These are phyloP conservation scores for Ianthella basta DNA, from an alignment of 37 sponge, comb jelly and placozoan genomes.

Conservation along the genomic window DNA sequence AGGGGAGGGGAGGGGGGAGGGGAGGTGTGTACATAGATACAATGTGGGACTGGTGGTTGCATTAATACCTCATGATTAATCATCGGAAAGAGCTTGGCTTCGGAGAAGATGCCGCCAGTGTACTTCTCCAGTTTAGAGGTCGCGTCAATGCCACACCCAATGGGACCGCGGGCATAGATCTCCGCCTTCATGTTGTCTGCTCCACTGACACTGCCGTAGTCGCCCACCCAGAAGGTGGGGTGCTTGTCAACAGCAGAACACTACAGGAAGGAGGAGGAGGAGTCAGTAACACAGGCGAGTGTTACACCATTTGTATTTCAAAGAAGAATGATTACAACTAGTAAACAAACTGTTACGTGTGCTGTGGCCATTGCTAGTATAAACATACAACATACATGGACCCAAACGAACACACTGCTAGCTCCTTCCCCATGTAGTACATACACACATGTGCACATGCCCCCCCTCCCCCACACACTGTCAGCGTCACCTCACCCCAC, in stretches of 20 bases:
- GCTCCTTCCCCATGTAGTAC: too few relatives aligned
- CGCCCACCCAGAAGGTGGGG: constrained; percentile 76
- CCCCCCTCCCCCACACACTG: too few relatives aligned
- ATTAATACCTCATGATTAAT: constrained; percentile 77
- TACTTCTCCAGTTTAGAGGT: constrained; percentile 68
- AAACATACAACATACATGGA: too few relatives aligned
- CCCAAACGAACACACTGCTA: too few relatives aligned
- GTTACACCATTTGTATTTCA: too few relatives aligned
- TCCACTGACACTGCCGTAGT: constrained; percentile 69
- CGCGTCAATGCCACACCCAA: constrained; percentile 79
- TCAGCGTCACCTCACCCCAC: constrained; percentile 25
- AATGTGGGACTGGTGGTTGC: not conserved
- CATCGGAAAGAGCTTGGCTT: constrained; percentile 49
- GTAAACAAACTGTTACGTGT: too few relatives aligned
- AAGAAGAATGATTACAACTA: too few relatives aligned
- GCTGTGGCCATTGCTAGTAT: too few relatives aligned
- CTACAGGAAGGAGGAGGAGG: constrained; percentile 37
- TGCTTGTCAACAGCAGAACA: constrained; percentile 57
- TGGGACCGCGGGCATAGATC: constrained; percentile 77
- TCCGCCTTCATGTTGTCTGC: constrained; percentile 84
- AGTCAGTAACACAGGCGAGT: too few relatives aligned
- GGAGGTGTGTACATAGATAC: not conserved
- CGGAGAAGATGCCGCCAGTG: constrained; percentile 77
- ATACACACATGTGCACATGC: too few relatives aligned
- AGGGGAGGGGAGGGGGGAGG: too few relatives aligned